Evolutionary conservation across 2,797 vertebrate genomes (phyloP).

Genomic region (Onychomys leucogaster): DNA sequence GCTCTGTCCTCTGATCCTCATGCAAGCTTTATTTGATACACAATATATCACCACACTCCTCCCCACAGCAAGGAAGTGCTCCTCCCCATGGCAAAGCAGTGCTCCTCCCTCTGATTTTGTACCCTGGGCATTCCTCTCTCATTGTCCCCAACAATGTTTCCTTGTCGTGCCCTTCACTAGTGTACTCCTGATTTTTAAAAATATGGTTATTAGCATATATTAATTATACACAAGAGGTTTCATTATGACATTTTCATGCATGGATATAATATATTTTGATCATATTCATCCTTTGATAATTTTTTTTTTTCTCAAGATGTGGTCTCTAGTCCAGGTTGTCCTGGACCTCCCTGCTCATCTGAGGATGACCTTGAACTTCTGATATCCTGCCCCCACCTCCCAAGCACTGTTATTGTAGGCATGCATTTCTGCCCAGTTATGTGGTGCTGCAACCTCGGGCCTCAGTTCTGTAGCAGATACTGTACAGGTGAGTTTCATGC

Average conservation of each 20-base stretch:
- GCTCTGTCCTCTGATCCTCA: too few relatives aligned
- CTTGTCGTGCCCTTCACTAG: neutral
- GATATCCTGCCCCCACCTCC: neutral
- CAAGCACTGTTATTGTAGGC: neutral
- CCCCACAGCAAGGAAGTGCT: neutral
- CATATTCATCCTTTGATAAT: neutral
- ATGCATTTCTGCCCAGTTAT: neutral
- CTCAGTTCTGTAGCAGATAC: neutral
- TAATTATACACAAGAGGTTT: neutral
- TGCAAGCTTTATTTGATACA: too few relatives aligned
- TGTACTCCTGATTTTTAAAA: neutral
- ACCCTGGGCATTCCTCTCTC: neutral
- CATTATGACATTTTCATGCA: neutral
- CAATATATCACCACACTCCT: too few relatives aligned
- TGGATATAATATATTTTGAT: neutral
- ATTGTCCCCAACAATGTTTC: neutral
- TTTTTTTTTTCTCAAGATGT: neutral
- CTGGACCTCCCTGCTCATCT: neutral
- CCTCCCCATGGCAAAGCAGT: rapidly evolving
- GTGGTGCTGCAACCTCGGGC: neutral
- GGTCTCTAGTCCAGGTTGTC: neutral
- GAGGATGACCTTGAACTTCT: neutral
- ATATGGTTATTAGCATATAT: neutral
- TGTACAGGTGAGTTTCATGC: neutral
- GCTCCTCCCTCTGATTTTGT: neutral